Evolutionary conservation across 1,140 invertebrate species (phyloP), one percentile per base, ranked within the genome.

Genomic region (Drosophila ogumai): DNA sequence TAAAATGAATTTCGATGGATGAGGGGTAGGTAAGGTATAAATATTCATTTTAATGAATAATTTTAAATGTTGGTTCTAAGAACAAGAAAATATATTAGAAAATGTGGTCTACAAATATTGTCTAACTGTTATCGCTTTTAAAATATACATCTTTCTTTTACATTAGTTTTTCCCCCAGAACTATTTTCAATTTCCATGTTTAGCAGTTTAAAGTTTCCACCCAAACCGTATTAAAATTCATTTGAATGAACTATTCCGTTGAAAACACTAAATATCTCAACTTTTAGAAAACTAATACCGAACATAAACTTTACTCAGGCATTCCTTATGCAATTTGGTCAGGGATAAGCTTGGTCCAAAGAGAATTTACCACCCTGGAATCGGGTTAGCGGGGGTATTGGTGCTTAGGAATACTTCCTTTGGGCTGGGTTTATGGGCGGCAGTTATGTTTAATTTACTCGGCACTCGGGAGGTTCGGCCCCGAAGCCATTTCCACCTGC

Each of bases 391-490:
- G 25, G 9, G 43, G 34, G 38, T 19, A 44, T 32, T 17, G 5
- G 10, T 34, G 50, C 49, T 68, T 58, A 34, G 28, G 19, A 38
- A 54, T 46, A 68, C 40, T 57, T 66, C 38, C 40, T 36, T 12
- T 58, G 22, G 47, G 38, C 38, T 17, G 19, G 50, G 31, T 54
- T 58, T 67, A 74, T 57, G 56, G 15, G 7, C 34, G 58, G 77
- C 77, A 71, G 79, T 71, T 75, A 81, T 81, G 72, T 75, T 81
- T 81, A 68, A 81, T 81, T 81, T 81, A 69, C 28, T 41, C 28
- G 54, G 46, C 43, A 56, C 31, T 55, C 44, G 22, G 55, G 12
- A 50, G 17, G 15, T 32, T 38, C 34, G 38, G 40, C 13, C 38
- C 36, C 36, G 12, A 32, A 44, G 49, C 57, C 71, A 58, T 59